Base-by-base conservation (phyloP, 2,113 vertebrate species). In the Anolis carolinensis region DNA sequence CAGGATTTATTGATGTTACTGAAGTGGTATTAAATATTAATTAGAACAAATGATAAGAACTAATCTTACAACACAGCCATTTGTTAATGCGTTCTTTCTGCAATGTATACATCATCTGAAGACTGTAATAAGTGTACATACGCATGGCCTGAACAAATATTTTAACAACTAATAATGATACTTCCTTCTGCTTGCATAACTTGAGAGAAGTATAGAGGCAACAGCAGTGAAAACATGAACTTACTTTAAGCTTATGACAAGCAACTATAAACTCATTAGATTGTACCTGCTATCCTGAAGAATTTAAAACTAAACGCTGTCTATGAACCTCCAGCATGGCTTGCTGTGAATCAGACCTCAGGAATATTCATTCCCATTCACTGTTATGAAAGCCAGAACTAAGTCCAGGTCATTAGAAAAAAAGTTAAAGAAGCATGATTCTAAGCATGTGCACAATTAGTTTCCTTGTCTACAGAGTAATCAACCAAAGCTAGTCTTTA, bases 11-110 rank as follows among this genome's bases (percentile, higher is more conserved):
- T 6, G 79, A 74, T 63, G 11, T 2, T 8, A 21, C 25, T 63
- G 34, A 82, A 89, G n/a, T 48, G 1, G 27, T 81, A 30, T 23
- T 86, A 86, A 86, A 86, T 13, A 72, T 59, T 76, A 86, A 79
- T 79, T 72, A 71, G 52, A 68, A 72, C 30, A 32, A 79, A 80
- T 1, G 23, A 86, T 62, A 80, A 80, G 4, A 77, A 83, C 25
- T 36, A 72, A 68, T 52, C 74, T 79, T 70, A 65, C 59, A 74
- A 62, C 2, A 5, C 63, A 82, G 25, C n/a, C 18, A 73, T 81
- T 76, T 68, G 27, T 85, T 87, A 78, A 55, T 1, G 1, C 2
- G 32, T 52, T 89, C 83, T n/a, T 18, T 3, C 30, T 82, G 1
- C 48, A 71, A 32, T 65, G 16, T 7, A 70, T 2, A 36, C 18